Evolutionary conservation across 2,888 invertebrate genomes (phyloP).

Genomic region (Andrena flavipes): DNA sequence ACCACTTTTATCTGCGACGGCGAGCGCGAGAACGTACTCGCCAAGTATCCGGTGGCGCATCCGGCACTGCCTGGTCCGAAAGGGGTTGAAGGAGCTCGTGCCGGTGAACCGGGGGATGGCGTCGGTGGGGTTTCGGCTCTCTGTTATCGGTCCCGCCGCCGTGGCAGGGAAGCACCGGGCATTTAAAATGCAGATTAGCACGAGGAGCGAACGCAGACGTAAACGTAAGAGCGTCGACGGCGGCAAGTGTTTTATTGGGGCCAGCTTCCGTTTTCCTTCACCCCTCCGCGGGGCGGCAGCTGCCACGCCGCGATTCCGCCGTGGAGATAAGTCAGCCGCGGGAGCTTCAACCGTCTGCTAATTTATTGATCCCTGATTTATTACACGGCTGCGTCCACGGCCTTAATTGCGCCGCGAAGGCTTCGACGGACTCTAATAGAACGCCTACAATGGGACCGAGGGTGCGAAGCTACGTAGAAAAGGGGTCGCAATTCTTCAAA

Average conservation of each 20-base stretch:
- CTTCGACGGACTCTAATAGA: not conserved
- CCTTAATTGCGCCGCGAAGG: not conserved
- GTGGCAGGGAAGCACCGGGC: conserved; percentile 66
- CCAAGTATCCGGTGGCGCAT: conserved; percentile 68
- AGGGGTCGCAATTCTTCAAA: not conserved
- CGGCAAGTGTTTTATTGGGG: conserved; percentile 79
- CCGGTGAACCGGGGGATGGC: conserved; percentile 1
- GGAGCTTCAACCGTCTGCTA: conserved; percentile 76
- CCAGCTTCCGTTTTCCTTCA: conserved; percentile 75
- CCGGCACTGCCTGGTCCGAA: conserved; percentile 51
- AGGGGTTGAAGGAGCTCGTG: conserved; percentile 48
- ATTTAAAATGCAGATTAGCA: conserved; percentile 81
- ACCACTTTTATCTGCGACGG: conserved; percentile 65
- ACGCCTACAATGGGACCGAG: not conserved
- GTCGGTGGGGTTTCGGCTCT: conserved; percentile 63
- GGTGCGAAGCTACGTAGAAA: not conserved
- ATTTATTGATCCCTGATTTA: conserved; percentile 81
- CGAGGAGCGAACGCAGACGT: conserved; percentile 70
- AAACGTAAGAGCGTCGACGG: conserved; percentile 71
- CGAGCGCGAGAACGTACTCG: conserved; percentile 68
- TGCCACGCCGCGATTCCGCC: conserved; percentile 68
- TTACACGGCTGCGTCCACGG: conserved; percentile 72
- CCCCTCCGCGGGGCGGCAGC: conserved; percentile 40
- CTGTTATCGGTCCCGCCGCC: conserved; percentile 70
- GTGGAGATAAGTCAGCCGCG: conserved; percentile 73